These are phyloP conservation scores for Pao palembangensis DNA, from an alignment of 2,113 vertebrate species.

Conservation along the genomic window DNA sequence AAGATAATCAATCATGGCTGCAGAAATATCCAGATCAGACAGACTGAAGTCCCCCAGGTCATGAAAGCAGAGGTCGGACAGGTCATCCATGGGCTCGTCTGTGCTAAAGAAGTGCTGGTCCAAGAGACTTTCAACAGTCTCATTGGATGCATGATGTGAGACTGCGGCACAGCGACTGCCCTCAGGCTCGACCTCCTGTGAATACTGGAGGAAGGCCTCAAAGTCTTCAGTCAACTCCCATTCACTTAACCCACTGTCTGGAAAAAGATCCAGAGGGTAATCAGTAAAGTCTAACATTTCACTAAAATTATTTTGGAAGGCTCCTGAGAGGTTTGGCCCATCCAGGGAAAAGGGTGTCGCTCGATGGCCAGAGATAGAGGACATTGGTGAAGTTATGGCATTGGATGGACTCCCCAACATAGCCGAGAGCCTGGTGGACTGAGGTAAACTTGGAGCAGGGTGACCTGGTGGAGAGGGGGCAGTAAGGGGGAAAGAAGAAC, in stretches of 20 bases:
- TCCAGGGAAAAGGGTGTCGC: not conserved
- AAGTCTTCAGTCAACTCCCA: slow-evolving; percentile 37
- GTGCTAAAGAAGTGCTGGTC: slow-evolving; percentile 2
- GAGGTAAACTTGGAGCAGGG: slow-evolving; percentile 33
- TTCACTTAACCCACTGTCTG: not conserved
- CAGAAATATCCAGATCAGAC: slow-evolving; percentile 52
- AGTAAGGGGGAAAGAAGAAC: not conserved
- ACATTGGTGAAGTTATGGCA: not conserved
- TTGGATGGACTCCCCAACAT: not conserved
- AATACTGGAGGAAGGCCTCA: slow-evolving; percentile 14
- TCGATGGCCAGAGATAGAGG: slow-evolving; percentile 4
- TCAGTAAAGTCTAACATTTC: slow-evolving; percentile 8
- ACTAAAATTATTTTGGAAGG: not conserved
- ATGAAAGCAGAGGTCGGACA: slow-evolving; percentile 37
- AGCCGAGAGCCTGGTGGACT: slow-evolving; percentile 40
- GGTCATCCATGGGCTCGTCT: slow-evolving; percentile 16
- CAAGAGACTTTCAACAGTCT: not conserved
- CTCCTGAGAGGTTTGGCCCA: not conserved
- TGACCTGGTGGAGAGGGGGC: slow-evolving; percentile 13
- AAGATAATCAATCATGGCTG: slow-evolving; percentile 58
- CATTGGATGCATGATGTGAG: not conserved
- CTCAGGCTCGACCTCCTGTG: not conserved
- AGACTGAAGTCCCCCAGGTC: slow-evolving; percentile 40
- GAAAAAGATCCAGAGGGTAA: not conserved
- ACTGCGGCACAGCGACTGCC: not conserved